Evolutionary conservation across 2,888 invertebrate species (phyloP), one percentile per base, ranked within the genome.

Genomic region (Eupithecia abbreviata): DNA sequence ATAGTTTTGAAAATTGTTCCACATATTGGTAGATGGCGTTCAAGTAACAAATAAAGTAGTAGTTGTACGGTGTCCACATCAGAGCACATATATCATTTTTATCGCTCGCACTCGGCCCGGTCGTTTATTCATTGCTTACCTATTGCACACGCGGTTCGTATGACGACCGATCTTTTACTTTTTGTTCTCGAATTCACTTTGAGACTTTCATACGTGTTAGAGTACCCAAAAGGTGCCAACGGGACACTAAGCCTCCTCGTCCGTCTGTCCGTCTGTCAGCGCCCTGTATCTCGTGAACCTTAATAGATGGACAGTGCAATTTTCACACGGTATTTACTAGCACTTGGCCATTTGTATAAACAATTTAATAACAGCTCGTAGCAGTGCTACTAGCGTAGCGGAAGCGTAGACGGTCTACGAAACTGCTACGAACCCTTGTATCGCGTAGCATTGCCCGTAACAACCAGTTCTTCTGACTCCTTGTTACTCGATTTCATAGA

Each of bases 91-190:
- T 94, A 93, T 95, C 94, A 95, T 95, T 95, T 95, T 95, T 95
- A 95, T 95, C 94, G 94, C 90, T 89, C 90, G 90, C 90, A 90
- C 92, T 92, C 90, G 89, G 89, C 86, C 89, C 90, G 88, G 87
- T 87, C 91, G 91, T 91, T 93, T 94, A 94, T 95, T 95, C 94
- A 93, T 93, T 92, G 93, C 91, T 92, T 92, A 93, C 94, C 93
- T 95, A 95, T 93, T 93, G 93, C 93, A 92, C 88, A 89, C 91
- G 90, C 87, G 88, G 86, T 84, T 85, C 78, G 84, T 88, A 84
- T 91, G 90, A 92, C 88, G 90, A 89, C 88, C 89, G 82, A 80
- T 76, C 79, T 74, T 58, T 83, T 86, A 88, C 89, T 84, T 85
- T 85, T 81, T 84, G 87, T 85, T 82, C 83, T 84, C 83, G 83